Percentiles rank a stretch among this genome's conserved stretches.
Evolutionary conservation across 2,888 invertebrate genomes (phyloP).

Genomic region (Thelaira solivaga): DNA sequence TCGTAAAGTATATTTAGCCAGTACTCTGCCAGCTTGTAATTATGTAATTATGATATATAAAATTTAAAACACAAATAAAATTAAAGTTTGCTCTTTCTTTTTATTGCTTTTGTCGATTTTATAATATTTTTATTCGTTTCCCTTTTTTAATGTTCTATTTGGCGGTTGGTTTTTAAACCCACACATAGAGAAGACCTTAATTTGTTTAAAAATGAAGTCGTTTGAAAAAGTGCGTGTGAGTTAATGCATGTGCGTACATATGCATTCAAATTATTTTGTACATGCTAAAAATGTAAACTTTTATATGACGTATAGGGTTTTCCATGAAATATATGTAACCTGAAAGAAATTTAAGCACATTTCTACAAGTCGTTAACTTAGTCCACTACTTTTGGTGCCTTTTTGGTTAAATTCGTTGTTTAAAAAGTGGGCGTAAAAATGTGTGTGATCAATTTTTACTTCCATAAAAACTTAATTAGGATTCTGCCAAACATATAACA

Average conservation of each 20-base stretch:
- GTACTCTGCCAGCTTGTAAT: conserved; percentile 61
- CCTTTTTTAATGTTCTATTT: conserved; percentile 7
- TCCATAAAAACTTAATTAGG: no score
- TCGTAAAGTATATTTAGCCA: conserved; percentile 26
- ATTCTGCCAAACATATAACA: no score
- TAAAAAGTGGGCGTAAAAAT: no score
- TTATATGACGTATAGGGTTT: conserved; percentile 4
- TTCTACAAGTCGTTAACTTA: no score
- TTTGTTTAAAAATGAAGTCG: conserved; percentile 41
- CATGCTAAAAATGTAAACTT: not conserved
- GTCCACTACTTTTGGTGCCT: no score
- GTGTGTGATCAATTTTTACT: no score
- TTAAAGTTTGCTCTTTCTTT: conserved; percentile 60
- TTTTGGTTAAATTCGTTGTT: no score
- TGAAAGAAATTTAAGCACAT: no score
- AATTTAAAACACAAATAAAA: conserved; percentile 72
- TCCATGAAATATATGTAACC: conserved; percentile 18
- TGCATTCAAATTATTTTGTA: not conserved
- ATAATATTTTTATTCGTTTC: not conserved
- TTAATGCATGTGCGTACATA: conserved; percentile 56
- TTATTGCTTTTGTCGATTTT: conserved; percentile 18
- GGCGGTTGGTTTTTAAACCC: conserved; percentile 13
- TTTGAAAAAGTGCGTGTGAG: conserved; percentile 56
- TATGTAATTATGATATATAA: conserved; percentile 71
- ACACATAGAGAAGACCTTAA: conserved; percentile 42